Conservation (phyloP, 2,797 vertebrate genomes). For the Alca torda region DNA sequence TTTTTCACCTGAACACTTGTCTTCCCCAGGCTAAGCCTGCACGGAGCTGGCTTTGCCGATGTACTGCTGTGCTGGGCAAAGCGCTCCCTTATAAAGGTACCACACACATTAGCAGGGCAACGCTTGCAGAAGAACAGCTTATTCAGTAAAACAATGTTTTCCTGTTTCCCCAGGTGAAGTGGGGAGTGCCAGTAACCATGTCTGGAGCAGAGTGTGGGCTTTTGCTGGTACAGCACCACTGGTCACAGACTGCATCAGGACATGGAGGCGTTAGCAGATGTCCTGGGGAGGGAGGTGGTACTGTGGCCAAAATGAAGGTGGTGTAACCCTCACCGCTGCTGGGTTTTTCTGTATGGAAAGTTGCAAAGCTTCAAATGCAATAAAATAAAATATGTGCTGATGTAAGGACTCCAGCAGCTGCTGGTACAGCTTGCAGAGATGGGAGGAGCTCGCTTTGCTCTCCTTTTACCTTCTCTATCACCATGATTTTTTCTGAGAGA, state of each 20-base stretch:
- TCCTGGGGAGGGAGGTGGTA: background rate
- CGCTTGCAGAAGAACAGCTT: background rate
- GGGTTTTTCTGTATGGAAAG: background rate
- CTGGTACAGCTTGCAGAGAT: background rate
- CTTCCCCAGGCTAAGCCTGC: background rate
- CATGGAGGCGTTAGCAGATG: background rate
- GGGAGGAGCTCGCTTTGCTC: background rate
- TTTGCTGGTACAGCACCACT: background rate
- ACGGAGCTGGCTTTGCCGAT: background rate
- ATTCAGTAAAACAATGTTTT: background rate
- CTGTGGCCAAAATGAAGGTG: background rate
- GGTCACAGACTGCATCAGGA: background rate
- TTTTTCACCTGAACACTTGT: background rate
- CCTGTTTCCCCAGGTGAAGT: background rate
- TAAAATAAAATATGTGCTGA: background rate
- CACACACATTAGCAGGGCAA: background rate
- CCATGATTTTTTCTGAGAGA: background rate
- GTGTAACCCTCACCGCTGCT: background rate
- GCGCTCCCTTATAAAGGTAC: background rate
- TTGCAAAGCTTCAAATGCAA: background rate
- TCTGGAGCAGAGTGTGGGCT: background rate
- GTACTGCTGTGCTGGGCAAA: background rate
- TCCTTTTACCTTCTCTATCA: background rate
- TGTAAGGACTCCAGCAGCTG: background rate
- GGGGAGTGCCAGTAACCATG: background rate